Percentiles rank a stretch among this genome's conserved stretches.
phyloP scores from a whole-genome alignment of 2,113 vertebrate species.

The Callaeas wilsoni region DNA sequence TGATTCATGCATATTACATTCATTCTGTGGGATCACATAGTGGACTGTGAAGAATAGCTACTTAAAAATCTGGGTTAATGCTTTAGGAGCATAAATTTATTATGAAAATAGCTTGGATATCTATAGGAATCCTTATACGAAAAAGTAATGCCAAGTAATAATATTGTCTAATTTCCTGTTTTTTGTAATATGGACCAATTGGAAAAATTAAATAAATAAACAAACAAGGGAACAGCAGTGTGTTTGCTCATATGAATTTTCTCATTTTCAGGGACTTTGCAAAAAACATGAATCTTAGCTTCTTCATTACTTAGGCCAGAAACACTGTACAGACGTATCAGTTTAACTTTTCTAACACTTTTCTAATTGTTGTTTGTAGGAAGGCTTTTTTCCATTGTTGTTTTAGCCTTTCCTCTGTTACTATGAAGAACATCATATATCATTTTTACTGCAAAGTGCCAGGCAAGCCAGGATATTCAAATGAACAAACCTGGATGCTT shows the following conservation, averaged over 20 bases:
- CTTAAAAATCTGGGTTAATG: not conserved
- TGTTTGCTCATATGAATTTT: not conserved
- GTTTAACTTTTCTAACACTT: not conserved
- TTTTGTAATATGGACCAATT: not conserved
- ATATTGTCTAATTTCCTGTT: not conserved
- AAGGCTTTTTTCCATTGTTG: not conserved
- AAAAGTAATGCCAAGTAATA: not conserved
- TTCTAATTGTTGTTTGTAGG: not conserved
- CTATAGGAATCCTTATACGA: not conserved
- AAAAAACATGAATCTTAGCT: not conserved
- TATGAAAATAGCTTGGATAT: not conserved
- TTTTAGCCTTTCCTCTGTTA: constrained; percentile 23
- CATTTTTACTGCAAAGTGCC: constrained; percentile 55
- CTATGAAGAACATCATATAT: constrained; percentile 39
- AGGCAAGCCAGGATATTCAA: constrained; percentile 43
- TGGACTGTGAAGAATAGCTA: not conserved
- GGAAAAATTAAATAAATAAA: not conserved
- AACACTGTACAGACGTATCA: not conserved
- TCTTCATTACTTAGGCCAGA: not conserved
- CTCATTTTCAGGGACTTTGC: not conserved
- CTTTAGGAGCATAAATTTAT: not conserved
- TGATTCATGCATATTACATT: not conserved
- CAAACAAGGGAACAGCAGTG: not conserved
- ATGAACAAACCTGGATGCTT: constrained; percentile 12
- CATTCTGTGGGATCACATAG: not conserved